Evolutionary conservation across 2,888 invertebrate species (phyloP).

Genomic region (Tipula helvola): DNA sequence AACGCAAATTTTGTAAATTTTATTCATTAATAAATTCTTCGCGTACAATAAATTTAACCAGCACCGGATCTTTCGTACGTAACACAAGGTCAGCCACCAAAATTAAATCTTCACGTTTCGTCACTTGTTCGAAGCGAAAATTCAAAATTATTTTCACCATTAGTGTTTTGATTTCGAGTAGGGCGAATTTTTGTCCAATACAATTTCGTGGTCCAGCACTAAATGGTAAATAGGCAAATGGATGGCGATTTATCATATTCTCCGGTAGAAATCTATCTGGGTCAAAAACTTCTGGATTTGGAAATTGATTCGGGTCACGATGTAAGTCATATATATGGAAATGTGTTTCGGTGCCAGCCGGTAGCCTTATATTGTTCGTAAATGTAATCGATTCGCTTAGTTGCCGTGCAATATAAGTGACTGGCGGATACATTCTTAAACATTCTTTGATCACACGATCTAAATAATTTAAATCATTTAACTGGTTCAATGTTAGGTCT

Average conservation of each 20-base stretch:
- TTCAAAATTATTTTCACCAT: conserved; percentile 41
- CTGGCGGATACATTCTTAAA: conserved; percentile 41
- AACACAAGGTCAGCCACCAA: conserved; percentile 39
- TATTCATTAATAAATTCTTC: neutral
- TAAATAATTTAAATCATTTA: conserved; percentile 33
- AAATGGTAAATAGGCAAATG: conserved; percentile 52
- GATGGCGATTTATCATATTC: conserved; percentile 40
- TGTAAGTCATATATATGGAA: conserved; percentile 52
- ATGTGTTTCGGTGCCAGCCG: conserved; percentile 39
- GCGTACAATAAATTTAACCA: neutral
- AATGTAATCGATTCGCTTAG: conserved; percentile 19
- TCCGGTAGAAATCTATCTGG: conserved; percentile 42
- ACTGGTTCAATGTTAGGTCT: conserved; percentile 23
- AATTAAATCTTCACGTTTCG: conserved; percentile 35
- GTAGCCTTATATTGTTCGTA: conserved; percentile 31
- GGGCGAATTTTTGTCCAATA: conserved; percentile 48
- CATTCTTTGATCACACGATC: conserved; percentile 45
- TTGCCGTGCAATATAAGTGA: conserved; percentile 38
- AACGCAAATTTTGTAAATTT: neutral
- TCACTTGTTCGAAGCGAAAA: conserved; percentile 39
- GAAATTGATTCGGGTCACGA: conserved; percentile 46
- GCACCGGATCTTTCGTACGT: conserved; percentile 24
- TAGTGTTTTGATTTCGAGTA: conserved; percentile 48
- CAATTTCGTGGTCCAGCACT: conserved; percentile 8
- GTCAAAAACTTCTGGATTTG: conserved; percentile 47